These are phyloP conservation scores for Tadarida brasiliensis DNA, from an alignment of 2,797 vertebrate genomes.

Conservation along the genomic window DNA sequence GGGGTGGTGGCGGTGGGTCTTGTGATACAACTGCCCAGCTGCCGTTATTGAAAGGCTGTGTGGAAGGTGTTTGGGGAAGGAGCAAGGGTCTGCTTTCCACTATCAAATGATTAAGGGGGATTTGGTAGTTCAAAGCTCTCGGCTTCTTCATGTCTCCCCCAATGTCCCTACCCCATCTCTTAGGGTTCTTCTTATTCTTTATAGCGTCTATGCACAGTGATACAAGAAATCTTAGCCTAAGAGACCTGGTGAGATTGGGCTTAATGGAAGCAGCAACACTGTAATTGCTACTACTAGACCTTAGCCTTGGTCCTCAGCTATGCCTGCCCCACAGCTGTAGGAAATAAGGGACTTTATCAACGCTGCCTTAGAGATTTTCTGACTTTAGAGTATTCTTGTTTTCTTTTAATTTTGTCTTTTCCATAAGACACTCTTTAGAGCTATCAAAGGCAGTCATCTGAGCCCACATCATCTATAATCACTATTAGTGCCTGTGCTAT, in stretches of 20 bases:
- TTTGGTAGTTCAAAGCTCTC: neutral
- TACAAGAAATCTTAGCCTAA: neutral
- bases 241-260: neutral
- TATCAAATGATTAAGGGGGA: neutral
- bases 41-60: neutral
- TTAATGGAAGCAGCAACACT: neutral
- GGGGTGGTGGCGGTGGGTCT: neutral
- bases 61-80: neutral
- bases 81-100: neutral
- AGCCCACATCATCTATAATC: neutral
- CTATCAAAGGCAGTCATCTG: neutral
- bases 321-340: neutral
- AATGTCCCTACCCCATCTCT: neutral
- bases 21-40: neutral
- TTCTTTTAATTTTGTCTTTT: neutral
- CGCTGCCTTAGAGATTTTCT: neutral
- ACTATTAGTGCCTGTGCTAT: neutral
- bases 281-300: neutral
- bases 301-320: neutral
- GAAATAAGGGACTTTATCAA: neutral
- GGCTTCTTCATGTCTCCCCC: neutral
- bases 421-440: neutral
- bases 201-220: neutral
- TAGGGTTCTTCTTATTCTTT: neutral
- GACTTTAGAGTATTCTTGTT: neutral